A percentile compares a stretch with the other conserved stretches of the same genome.
phyloP scores from a whole-genome alignment of 2,797 vertebrate genomes.

The Hozukius guyotensis region DNA sequence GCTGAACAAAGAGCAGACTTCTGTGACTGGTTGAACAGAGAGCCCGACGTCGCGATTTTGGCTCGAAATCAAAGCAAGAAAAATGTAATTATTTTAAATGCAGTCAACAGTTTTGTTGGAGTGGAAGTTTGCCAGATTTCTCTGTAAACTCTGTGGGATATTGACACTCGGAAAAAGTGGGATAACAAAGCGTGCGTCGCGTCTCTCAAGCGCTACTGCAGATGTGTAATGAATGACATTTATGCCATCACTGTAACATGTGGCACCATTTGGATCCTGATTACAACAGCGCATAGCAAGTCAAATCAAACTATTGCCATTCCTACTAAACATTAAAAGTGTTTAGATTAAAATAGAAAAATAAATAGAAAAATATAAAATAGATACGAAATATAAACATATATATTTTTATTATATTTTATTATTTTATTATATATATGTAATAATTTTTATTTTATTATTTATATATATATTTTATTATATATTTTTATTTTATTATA shows the following conservation, averaged over 20 bases:
- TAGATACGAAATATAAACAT: not conserved
- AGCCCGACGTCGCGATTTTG: conserved; percentile 38
- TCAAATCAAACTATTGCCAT: not conserved
- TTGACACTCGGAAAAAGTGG: conserved; percentile 23
- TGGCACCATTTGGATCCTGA: conserved; percentile 15
- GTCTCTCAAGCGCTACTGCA: conserved; percentile 43
- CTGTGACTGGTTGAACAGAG: conserved; percentile 62
- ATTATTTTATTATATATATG: too few relatives aligned
- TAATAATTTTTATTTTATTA: too few relatives aligned
- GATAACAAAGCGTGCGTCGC: conserved; percentile 17
- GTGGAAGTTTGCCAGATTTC: conserved; percentile 44
- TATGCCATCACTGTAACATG: conserved; percentile 12
- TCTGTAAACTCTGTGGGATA: conserved; percentile 42
- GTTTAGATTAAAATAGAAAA: not conserved
- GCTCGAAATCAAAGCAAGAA: conserved; percentile 49
- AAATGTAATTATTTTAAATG: conserved; percentile 66
- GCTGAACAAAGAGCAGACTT: conserved; percentile 63
- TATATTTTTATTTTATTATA: too few relatives aligned
- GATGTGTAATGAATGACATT: conserved; percentile 41
- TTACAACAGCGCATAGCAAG: not conserved
- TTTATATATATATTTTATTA: too few relatives aligned
- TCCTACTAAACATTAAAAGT: not conserved
- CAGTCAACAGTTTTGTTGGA: conserved; percentile 52
- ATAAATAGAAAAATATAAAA: not conserved
- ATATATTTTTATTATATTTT: too few relatives aligned